Base-by-base conservation (phyloP, 1,140 invertebrate genomes). In the Drosophila tsacasi region DNA sequence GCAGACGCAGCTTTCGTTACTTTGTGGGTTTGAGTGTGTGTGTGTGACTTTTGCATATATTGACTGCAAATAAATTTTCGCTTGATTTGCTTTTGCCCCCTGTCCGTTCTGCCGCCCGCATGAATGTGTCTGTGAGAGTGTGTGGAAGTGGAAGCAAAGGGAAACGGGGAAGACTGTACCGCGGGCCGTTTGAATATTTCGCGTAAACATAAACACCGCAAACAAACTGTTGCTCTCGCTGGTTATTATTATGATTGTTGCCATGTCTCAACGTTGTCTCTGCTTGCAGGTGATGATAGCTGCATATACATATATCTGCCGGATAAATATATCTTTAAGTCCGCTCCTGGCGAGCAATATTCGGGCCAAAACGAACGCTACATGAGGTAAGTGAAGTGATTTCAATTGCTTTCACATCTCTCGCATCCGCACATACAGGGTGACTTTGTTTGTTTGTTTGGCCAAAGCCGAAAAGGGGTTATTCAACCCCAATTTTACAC, bases 181-280 rank as follows among this genome's bases (percentile, higher is more conserved):
- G 76, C 84, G 85, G 80, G 68, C 60, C 66, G 84, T 89, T 84
- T 89, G 84, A 81, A 79, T 79, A 78, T 89, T 90, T 90, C 85
- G 84, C 84, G 84, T 81, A 90, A 89, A 87, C 81, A 87, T 87
- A 89, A 87, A 87, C 83, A 87, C 75, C 65, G 64, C 57, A 89
- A 89, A 89, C 84, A 89, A 89, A 89, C 84, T 89, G 84, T 89
- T 89, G 84, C 84, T 89, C 84, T 89, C 78, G 66, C 69, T 68
- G 65, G 65, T 62, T 87, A 68, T 87, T 87, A 83, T 57, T 74
- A 63, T 76, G 71, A 61, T 59, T 89, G 68, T 79, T 61, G 72
- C 63, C 59, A 68, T 82, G 65, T 82, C 75, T 79, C 65, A 57
- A 23, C 57, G 44, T 57, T 72, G 44, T 73, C 64, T 73, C 49